phyloP scores from a whole-genome alignment of 2,888 invertebrate species.

The Aphodius granarius region DNA sequence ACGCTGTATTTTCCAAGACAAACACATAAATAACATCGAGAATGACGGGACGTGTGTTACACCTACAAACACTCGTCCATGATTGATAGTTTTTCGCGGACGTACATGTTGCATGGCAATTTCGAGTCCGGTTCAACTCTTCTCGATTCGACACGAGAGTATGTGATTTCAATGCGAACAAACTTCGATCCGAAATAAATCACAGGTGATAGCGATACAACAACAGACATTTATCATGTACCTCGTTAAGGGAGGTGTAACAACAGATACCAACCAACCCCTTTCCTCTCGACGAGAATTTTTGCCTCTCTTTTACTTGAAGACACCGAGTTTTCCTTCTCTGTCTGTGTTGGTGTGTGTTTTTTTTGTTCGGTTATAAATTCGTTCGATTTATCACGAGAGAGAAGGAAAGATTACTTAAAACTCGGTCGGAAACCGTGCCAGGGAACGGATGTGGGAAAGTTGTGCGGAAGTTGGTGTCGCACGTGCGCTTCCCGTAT shows the following conservation, averaged over 20 bases:
- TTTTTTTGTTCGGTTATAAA: background rate
- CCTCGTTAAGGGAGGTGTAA: constrained; percentile 9
- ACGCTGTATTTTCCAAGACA: background rate
- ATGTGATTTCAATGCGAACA: constrained; percentile 8
- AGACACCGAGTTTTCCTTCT: background rate
- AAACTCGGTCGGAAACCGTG: constrained; percentile 16
- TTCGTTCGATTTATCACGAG: constrained; percentile 21
- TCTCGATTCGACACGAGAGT: background rate
- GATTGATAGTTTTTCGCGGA: constrained; percentile 13
- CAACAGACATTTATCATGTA: constrained; percentile 12
- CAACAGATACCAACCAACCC: constrained; percentile 3
- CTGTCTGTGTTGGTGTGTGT: background rate
- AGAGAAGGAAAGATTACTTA: constrained; percentile 29
- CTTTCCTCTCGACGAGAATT: too few species aligned
- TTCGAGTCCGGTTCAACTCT: background rate
- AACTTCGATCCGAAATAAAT: constrained; percentile 12
- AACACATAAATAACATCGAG: background rate
- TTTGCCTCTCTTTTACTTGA: background rate
- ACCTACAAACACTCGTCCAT: background rate
- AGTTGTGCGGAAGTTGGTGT: constrained; percentile 1
- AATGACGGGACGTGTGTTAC: background rate
- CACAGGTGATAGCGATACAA: constrained; percentile 9
- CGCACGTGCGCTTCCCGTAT: background rate
- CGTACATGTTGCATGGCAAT: constrained; percentile 12
- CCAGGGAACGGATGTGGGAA: background rate